Percentiles rank a stretch among this genome's conserved stretches.
phyloP scores from a whole-genome alignment of 2,113 vertebrate species.

The Lipophrys pholis region DNA sequence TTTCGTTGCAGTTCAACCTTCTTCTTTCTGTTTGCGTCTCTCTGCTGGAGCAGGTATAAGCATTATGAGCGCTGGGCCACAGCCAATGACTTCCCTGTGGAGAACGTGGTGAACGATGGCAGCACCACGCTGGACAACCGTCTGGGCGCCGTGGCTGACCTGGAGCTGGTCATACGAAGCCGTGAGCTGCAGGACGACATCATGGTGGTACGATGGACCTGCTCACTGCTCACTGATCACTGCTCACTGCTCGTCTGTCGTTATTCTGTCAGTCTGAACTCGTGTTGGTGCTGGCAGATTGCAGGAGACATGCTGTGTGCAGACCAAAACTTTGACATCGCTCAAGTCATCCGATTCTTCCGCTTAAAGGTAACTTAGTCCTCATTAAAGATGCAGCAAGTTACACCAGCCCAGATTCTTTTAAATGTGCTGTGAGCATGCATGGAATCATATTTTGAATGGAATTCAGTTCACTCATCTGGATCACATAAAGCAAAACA shows the following conservation, averaged over 20 bases:
- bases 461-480: no score
- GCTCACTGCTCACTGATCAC: not conserved
- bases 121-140: constrained; percentile 82
- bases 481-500: no score
- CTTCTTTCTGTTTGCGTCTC: not conserved
- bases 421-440: not conserved
- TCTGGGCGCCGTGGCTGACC: constrained; percentile 85
- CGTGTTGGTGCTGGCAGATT: constrained; percentile 69
- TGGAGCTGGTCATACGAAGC: constrained; percentile 83
- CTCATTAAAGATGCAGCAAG: no score
- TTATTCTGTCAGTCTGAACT: not conserved
- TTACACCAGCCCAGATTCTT: not conserved
- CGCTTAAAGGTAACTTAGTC: constrained; percentile 80
- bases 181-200: constrained; percentile 83
- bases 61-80: constrained; percentile 89
- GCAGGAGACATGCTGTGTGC: constrained; percentile 89
- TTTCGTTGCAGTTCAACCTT: not conserved
- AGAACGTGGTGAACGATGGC: constrained; percentile 86
- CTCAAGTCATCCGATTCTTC: constrained; percentile 87
- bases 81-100: constrained; percentile 85
- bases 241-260: no score
- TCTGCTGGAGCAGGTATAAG: constrained; percentile 78
- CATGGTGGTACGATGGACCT: constrained; percentile 80
- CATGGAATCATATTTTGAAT: no score
- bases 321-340: constrained; percentile 87